A percentile compares a stretch with the other conserved stretches of the same genome.
These are phyloP conservation scores for Epizoanthus fatuus DNA, from an alignment of 92 coral and sea anemone genomes.

Conservation along the genomic window DNA sequence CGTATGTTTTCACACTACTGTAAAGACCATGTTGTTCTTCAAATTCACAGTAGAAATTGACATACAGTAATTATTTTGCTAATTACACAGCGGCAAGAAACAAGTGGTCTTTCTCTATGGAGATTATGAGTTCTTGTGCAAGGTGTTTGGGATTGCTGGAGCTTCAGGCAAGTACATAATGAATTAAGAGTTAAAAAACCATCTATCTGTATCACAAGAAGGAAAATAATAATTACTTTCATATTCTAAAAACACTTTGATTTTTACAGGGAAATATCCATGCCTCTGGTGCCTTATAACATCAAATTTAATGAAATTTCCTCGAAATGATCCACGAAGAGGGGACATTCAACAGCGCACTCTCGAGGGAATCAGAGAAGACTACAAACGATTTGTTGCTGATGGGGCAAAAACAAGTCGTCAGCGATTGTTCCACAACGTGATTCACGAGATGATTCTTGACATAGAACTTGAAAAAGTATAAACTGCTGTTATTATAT, in stretches of 20 bases:
- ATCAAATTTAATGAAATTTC: conserved; percentile 15
- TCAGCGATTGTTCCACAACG: conserved; percentile 31
- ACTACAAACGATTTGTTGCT: conserved; percentile 17
- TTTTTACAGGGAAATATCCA: conserved; percentile 27
- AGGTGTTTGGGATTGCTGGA: conserved; percentile 54
- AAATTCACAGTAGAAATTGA: neutral
- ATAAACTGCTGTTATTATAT: neutral
- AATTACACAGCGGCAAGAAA: conserved; percentile 37
- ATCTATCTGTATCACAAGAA: no score
- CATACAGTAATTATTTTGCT: neutral
- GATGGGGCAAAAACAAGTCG: conserved; percentile 31
- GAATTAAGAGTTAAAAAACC: neutral
- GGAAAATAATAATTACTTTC: no score
- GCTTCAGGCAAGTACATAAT: conserved; percentile 49
- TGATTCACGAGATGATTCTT: conserved; percentile 30
- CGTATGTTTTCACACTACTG: neutral
- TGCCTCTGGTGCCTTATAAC: conserved; percentile 27
- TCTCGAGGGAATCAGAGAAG: conserved; percentile 13
- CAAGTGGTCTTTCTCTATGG: conserved; percentile 55
- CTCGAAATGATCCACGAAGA: conserved; percentile 31
- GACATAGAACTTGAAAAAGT: conserved; percentile 34
- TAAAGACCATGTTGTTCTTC: neutral
- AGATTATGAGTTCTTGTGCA: conserved; percentile 52
- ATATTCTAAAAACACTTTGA: no score
- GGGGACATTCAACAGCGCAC: neutral